phyloP scores from a whole-genome alignment of 2,797 vertebrate species.

The Xenentodon cancila region DNA sequence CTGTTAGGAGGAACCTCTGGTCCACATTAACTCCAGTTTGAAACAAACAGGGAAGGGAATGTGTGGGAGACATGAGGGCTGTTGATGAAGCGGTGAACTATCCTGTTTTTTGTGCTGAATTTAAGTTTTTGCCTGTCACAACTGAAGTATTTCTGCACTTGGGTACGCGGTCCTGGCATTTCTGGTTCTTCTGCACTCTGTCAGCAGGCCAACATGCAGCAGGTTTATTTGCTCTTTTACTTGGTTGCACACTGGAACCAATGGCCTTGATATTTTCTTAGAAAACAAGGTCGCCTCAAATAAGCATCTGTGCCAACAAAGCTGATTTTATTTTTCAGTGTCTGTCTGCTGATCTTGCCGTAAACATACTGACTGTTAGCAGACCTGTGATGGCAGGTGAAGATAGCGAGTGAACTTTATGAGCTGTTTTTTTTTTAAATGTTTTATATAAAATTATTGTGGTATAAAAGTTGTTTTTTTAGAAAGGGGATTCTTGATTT shows the following conservation, averaged over 20 bases:
- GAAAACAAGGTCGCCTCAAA: constrained; percentile 50
- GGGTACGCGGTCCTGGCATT: constrained; percentile 32
- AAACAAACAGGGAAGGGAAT: constrained; percentile 8
- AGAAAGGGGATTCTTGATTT: constrained; percentile 66
- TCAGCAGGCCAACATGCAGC: constrained; percentile 35
- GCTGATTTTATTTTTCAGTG: constrained; percentile 43
- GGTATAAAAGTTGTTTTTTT: constrained; percentile 48
- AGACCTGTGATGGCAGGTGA: constrained; percentile 55
- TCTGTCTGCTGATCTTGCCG: constrained; percentile 68
- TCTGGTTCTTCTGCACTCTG: constrained; percentile 44
- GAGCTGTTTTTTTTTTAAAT: constrained; percentile 21
- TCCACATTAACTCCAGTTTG: constrained; percentile 34
- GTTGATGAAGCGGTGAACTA: constrained; percentile 28
- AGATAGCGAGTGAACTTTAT: constrained; percentile 45
- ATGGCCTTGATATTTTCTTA: constrained; percentile 49
- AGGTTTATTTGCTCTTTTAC: constrained; percentile 45
- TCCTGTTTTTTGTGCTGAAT: constrained; percentile 53
- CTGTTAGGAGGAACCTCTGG: constrained; percentile 36
- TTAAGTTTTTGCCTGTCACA: constrained; percentile 53
- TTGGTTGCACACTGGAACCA: constrained; percentile 75
- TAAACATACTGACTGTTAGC: constrained; percentile 60
- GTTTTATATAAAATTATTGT: constrained; percentile 64
- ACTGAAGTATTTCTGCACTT: constrained; percentile 42
- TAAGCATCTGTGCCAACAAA: constrained; percentile 56
- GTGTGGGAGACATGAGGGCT: constrained; percentile 17